Percentiles rank a stretch among this genome's conserved stretches.
These are phyloP conservation scores for Vulpes lagopus DNA, from an alignment of 2,113 vertebrate species.

Conservation along the genomic window DNA sequence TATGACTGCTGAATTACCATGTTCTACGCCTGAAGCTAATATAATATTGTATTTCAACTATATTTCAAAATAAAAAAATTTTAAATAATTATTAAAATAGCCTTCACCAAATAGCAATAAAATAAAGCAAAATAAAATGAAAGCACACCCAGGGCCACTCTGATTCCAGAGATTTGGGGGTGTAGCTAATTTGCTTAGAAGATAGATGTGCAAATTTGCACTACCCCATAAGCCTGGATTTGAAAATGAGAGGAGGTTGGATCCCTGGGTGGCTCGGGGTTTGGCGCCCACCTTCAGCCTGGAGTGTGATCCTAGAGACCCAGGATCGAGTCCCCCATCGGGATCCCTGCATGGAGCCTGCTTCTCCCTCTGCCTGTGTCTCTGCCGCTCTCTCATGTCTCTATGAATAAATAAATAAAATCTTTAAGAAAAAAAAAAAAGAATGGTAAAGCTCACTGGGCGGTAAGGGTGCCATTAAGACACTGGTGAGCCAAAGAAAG, in stretches of 20 bases:
- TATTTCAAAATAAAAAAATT: background rate
- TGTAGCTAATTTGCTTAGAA: slow-evolving; percentile 47
- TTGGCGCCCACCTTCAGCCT: too few relatives aligned
- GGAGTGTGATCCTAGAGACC: too few relatives aligned
- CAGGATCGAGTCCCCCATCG: too few relatives aligned
- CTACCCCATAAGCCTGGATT: background rate
- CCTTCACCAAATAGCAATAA: background rate
- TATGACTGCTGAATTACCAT: background rate
- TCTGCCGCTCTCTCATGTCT: too few relatives aligned
- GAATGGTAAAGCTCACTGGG: background rate
- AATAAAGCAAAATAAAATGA: background rate
- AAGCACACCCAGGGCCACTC: slow-evolving; percentile 25
- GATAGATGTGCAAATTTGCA: slow-evolving; percentile 9
- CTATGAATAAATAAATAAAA: too few relatives aligned
- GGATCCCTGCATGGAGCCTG: too few relatives aligned
- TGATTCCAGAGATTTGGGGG: background rate
- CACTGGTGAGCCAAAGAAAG: background rate
- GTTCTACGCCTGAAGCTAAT: background rate
- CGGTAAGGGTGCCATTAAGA: background rate
- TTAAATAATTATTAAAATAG: background rate
- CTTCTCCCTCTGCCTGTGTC: too few relatives aligned
- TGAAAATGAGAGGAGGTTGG: background rate
- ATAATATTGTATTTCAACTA: background rate
- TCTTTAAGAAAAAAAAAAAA: background rate
- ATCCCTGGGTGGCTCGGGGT: too few relatives aligned